Conservation (phyloP, 2,797 vertebrate species). For the Gorsachius magnificus region DNA sequence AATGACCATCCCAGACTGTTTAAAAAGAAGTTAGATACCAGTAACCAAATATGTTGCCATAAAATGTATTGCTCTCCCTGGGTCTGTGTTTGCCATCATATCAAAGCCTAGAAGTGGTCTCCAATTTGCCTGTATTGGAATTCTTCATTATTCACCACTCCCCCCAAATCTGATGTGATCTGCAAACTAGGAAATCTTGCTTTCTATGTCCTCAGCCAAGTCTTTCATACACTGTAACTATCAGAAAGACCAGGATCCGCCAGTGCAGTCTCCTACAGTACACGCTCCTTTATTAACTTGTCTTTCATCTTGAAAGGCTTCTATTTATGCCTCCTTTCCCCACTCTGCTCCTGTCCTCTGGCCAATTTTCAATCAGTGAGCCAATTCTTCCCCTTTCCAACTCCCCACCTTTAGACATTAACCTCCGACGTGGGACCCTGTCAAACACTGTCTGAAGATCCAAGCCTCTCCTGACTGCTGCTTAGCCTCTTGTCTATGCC, state of each 20-base stretch:
- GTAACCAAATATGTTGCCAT: neutral
- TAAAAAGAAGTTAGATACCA: conserved; percentile 18
- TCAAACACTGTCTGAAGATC: conserved; percentile 66
- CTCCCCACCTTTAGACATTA: conserved; percentile 68
- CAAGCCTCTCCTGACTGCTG: conserved; percentile 66
- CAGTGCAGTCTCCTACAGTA: conserved; percentile 65
- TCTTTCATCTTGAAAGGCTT: conserved; percentile 71
- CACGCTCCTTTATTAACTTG: conserved; percentile 66
- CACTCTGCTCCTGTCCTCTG: conserved; percentile 65
- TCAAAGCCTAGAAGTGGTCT: neutral
- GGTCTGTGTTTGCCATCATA: conserved; percentile 44
- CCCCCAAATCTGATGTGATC: conserved; percentile 42
- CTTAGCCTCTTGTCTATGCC: conserved; percentile 64
- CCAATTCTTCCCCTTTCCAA: conserved; percentile 68
- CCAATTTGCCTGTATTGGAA: conserved; percentile 4
- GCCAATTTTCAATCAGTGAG: conserved; percentile 68
- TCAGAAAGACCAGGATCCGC: conserved; percentile 65
- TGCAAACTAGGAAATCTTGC: conserved; percentile 61
- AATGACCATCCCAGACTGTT: conserved; percentile 15
- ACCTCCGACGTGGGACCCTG: conserved; percentile 58
- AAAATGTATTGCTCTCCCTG: conserved; percentile 21
- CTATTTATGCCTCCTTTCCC: conserved; percentile 65
- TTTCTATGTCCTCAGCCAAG: conserved; percentile 62
- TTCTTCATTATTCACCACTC: conserved; percentile 36
- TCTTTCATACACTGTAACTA: conserved; percentile 66